Evolutionary conservation across 2,888 invertebrate genomes (phyloP).

Genomic region (Spatulosminthurus flaviceps): DNA sequence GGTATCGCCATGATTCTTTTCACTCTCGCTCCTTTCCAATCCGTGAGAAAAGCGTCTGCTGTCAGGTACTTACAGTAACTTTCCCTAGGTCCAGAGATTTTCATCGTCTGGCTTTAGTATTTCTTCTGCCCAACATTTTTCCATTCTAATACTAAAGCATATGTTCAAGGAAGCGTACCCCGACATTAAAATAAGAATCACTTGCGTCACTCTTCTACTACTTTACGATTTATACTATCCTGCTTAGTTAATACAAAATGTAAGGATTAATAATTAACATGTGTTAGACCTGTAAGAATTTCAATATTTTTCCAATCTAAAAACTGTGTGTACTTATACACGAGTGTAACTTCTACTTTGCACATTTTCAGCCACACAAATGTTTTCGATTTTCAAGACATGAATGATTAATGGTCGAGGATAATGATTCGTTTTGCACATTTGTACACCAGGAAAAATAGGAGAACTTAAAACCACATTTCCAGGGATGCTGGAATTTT

Average conservation of each 20-base stretch:
- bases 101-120: not conserved
- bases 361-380: not conserved
- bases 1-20: not conserved
- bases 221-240: no score
- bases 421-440: slow-evolving; percentile 11
- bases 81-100: not conserved
- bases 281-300: no score
- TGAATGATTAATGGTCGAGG: not conserved
- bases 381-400: not conserved
- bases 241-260: no score
- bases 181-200: no score
- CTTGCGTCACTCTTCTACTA: no score
- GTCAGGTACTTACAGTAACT: not conserved
- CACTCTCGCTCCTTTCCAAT: not conserved
- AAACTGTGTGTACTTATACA: no score
- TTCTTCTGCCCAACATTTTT: no score
- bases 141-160: no score
- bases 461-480: not conserved
- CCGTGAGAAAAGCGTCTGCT: not conserved
- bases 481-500: not conserved
- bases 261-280: no score
- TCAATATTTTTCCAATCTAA: no score
- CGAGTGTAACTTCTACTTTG: not conserved
- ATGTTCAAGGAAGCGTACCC: no score
- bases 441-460: slow-evolving; percentile 1